These are phyloP conservation scores for Burhinus oedicnemus DNA, from an alignment of 2,113 vertebrate species.

Conservation along the genomic window DNA sequence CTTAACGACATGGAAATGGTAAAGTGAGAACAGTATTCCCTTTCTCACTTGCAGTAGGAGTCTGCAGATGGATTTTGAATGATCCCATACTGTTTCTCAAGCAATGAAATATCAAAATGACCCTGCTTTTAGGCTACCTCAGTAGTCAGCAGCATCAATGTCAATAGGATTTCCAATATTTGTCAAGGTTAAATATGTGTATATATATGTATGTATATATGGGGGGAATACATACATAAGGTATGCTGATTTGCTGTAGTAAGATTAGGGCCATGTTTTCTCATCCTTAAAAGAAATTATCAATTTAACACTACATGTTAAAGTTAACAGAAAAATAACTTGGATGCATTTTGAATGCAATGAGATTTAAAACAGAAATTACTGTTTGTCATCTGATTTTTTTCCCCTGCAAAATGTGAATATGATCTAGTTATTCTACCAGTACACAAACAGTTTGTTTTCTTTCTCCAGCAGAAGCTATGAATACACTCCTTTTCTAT, in stretches of 20 bases:
- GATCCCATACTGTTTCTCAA: neutral
- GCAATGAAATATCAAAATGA: neutral
- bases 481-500: constrained; percentile 31
- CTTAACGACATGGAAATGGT: neutral
- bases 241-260: neutral
- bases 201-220: too few relatives aligned
- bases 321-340: neutral
- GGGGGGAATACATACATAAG: neutral
- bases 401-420: neutral
- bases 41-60: neutral
- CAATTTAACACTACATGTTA: neutral
- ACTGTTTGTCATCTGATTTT: neutral
- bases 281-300: neutral
- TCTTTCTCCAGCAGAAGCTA: constrained; percentile 8
- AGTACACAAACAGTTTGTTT: neutral
- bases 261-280: neutral
- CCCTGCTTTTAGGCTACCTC: neutral
- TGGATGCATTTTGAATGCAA: neutral
- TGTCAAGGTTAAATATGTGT: neutral
- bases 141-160: neutral
- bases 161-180: neutral
- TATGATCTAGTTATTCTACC: neutral
- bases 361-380: neutral
- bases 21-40: neutral
- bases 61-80: neutral